These are phyloP conservation scores for Saccostrea cuccullata DNA, from an alignment of 1,140 invertebrate genomes.

Conservation along the genomic window DNA sequence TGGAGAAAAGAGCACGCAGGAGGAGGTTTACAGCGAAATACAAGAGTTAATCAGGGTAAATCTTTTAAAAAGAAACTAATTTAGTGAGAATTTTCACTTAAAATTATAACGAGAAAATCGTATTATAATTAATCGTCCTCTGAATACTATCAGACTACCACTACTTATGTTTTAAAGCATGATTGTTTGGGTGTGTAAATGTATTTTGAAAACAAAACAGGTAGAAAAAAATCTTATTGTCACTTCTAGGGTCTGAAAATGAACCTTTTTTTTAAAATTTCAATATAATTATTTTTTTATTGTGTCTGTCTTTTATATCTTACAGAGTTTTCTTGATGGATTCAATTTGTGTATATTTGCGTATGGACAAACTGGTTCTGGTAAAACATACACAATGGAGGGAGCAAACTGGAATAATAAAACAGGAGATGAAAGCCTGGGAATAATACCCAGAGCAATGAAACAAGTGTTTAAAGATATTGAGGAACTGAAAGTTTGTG, in stretches of 20 bases:
- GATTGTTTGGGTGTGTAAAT: too few relatives aligned
- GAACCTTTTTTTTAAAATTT: too few relatives aligned
- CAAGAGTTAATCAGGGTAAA: not conserved
- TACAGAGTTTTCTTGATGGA: conserved; percentile 68
- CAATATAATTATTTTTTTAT: too few relatives aligned
- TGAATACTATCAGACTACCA: too few relatives aligned
- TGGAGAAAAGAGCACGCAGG: not conserved
- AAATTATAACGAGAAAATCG: not conserved
- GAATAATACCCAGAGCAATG: not conserved
- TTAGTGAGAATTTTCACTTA: not conserved
- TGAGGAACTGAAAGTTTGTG: not conserved
- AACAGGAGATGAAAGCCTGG: not conserved
- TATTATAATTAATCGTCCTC: too few relatives aligned
- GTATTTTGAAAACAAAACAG: too few relatives aligned
- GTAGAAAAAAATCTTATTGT: too few relatives aligned
- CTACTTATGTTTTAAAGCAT: too few relatives aligned
- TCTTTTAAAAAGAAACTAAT: not conserved
- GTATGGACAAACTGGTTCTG: conserved; percentile 88
- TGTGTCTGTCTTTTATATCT: not conserved
- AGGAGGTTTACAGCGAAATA: not conserved
- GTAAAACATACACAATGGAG: conserved; percentile 89
- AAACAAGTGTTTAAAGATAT: not conserved
- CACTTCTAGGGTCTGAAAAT: too few relatives aligned
- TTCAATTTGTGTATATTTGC: conserved; percentile 82
- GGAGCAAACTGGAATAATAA: conserved; percentile 8